Base-by-base conservation (phyloP, 2,888 invertebrate genomes). In the Entomobrya multifasciata region DNA sequence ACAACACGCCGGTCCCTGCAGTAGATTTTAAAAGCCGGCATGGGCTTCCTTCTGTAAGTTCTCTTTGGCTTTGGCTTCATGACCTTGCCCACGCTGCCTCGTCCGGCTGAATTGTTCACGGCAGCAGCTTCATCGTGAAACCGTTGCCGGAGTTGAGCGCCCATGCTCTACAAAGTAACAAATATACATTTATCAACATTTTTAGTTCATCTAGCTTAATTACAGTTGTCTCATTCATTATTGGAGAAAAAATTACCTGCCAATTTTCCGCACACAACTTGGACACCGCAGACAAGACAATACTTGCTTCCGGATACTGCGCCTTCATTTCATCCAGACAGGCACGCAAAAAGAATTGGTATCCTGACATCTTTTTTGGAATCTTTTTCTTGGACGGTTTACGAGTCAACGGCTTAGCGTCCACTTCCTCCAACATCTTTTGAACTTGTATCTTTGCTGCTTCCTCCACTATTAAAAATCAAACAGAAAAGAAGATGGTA, bases 231-330 rank as follows among this genome's bases (percentile, higher is more conserved):
- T n/a, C n/a, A n/a, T n/a, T n/a, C n/a, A n/a, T n/a, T n/a, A n/a
- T n/a, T n/a, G n/a, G n/a, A n/a, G n/a, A 8, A 15, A 13, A 2
- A 49, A n/a, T 11, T 36, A 62, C 62, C 62, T 62, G 62, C 62
- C 62, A 62, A 5, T 1, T 62, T 27, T 62, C 30, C 5, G 62
- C 62, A n/a, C 62, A 62, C 30, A 62, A n/a, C 17, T 62, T 62
- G 30, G 22, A 22, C n/a, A 62, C 62, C 27, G n/a, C 62, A 5
- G 62, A 62, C 6, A 62, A 36, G 0, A 62, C 62, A 36, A 62
- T 62, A 36, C 62, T 62, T 30, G 15, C n/a, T 8, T 62, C 62
- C 0, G 62, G 62, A 62, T n/a, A 30, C 8, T 5, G 30, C 10
- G 15, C 2, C 17, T 62, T 62, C 36, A 62, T 17, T 36, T 62